Percentiles rank a stretch among this genome's conserved stretches.
These are phyloP conservation scores for Triplophysa tibetana DNA, from an alignment of 2,113 vertebrate genomes.

Conservation along the genomic window DNA sequence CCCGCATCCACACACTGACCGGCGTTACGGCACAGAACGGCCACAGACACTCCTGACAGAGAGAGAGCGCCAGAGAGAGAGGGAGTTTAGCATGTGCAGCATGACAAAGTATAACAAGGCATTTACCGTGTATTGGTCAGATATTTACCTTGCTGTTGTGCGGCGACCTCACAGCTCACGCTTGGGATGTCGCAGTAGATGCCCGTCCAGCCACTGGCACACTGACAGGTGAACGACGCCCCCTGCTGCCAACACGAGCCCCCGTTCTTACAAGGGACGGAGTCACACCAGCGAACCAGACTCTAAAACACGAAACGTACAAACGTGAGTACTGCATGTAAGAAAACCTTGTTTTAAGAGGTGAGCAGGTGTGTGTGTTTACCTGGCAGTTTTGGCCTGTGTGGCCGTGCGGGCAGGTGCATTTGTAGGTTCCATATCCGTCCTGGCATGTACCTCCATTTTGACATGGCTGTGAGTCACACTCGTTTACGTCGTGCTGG, in stretches of 20 bases:
- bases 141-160: slow-evolving; percentile 82
- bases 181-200: slow-evolving; percentile 93
- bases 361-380: slow-evolving; percentile 19
- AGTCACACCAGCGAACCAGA: slow-evolving; percentile 91
- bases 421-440: slow-evolving; percentile 92
- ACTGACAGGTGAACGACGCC: slow-evolving; percentile 86
- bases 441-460: slow-evolving; percentile 94
- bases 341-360: background rate
- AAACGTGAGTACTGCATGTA: background rate
- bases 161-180: slow-evolving; percentile 94
- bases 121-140: too few relatives aligned
- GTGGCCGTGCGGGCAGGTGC: slow-evolving; percentile 93
- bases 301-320: slow-evolving; percentile 69
- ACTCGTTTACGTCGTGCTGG: slow-evolving; percentile 93
- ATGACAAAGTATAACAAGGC: too few relatives aligned
- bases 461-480: slow-evolving; percentile 89
- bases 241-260: slow-evolving; percentile 90
- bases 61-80: background rate
- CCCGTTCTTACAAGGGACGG: slow-evolving; percentile 88
- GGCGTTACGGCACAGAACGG: slow-evolving; percentile 83
- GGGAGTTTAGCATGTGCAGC: too few relatives aligned
- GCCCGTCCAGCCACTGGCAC: slow-evolving; percentile 88
- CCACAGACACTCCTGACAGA: slow-evolving; percentile 78
- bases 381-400: slow-evolving; percentile 94
- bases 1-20: slow-evolving; percentile 87